Percentiles rank a stretch among this genome's conserved stretches.
phyloP scores from a whole-genome alignment of 2,797 vertebrate species.

The Megalops cyprinoides region DNA sequence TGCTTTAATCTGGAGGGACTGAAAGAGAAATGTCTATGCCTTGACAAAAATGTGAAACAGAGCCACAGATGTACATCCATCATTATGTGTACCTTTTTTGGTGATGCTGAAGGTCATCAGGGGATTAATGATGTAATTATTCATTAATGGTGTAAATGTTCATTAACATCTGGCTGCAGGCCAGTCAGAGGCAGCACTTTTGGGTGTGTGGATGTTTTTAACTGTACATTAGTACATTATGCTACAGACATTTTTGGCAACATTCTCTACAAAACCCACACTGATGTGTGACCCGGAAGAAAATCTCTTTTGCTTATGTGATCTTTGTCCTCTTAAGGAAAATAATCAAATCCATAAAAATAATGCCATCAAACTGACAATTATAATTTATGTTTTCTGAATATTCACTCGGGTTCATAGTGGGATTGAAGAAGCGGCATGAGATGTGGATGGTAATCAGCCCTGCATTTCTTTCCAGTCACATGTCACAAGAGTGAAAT shows the following conservation, averaged over 20 bases:
- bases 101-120: neutral
- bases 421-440: neutral
- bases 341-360: neutral
- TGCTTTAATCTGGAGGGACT: neutral
- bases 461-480: neutral
- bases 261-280: neutral
- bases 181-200: neutral
- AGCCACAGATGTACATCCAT: neutral
- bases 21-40: slow-evolving; percentile 13
- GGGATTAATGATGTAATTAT: neutral
- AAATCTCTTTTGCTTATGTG: neutral
- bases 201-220: neutral
- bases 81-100: neutral
- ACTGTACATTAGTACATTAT: too few relatives aligned
- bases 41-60: neutral
- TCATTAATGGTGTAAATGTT: too few relatives aligned
- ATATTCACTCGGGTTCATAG: neutral
- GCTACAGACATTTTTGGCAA: neutral
- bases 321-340: neutral
- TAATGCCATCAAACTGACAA: neutral
- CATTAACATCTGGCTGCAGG: neutral
- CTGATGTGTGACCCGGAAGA: neutral
- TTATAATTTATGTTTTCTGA: neutral
- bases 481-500: neutral
- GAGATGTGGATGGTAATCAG: neutral